Conservation (phyloP, 2,797 vertebrate genomes). For the Silurus aristotelis region DNA sequence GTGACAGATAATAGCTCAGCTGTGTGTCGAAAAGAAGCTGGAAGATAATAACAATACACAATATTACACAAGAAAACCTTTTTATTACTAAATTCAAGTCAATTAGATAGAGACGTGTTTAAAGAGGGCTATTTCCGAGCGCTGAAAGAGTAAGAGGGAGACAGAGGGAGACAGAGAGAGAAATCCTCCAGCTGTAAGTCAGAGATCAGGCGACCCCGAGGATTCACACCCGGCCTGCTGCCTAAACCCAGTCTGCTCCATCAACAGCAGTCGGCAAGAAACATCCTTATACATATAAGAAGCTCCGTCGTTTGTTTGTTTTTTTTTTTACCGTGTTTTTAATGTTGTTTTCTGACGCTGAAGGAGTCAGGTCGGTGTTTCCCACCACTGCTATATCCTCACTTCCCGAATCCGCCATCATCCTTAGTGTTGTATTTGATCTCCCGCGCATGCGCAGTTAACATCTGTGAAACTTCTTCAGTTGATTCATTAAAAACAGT, state of each 20-base stretch:
- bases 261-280: not conserved
- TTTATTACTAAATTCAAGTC: not conserved
- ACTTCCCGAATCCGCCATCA: slow-evolving; percentile 73
- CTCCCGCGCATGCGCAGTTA: slow-evolving; percentile 44
- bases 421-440: slow-evolving; percentile 22
- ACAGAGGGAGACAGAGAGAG: not conserved
- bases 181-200: slow-evolving; percentile 9
- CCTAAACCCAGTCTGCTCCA: too few species aligned
- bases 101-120: not conserved
- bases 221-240: slow-evolving; percentile 17
- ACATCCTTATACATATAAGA: not conserved
- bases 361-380: slow-evolving; percentile 73
- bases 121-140: too few species aligned
- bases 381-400: slow-evolving; percentile 74
- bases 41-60: not conserved
- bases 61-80: too few species aligned
- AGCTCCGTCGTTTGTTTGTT: too few species aligned
- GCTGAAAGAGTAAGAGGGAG: not conserved
- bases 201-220: slow-evolving; percentile 22
- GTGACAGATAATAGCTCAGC: not conserved
- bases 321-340: slow-evolving; percentile 70
- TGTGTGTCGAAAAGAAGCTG: not conserved
- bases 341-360: slow-evolving; percentile 75
- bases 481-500: not conserved
- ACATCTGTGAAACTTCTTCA: not conserved